Evolutionary conservation across 2,113 vertebrate species (phyloP).

Genomic region (Edolisoma coerulescens): DNA sequence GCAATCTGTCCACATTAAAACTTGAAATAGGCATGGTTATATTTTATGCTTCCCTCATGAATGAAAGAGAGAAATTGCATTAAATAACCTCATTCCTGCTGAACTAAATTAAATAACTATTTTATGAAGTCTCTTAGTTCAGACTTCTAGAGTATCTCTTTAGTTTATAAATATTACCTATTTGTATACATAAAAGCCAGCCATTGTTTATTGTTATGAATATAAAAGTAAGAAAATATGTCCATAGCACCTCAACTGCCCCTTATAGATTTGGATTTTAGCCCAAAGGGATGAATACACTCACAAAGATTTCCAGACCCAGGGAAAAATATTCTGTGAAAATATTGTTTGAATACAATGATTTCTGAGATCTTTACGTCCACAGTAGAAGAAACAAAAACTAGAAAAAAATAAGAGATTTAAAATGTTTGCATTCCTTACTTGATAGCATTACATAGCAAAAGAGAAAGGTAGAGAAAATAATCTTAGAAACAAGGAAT

Average conservation of each 20-base stretch:
- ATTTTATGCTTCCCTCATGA: neutral
- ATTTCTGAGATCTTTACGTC: neutral
- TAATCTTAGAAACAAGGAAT: neutral
- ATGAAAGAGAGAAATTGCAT: neutral
- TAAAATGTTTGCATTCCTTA: neutral
- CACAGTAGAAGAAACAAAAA: neutral
- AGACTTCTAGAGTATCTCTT: neutral
- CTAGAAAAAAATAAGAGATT: neutral
- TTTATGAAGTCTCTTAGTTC: neutral
- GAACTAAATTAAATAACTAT: neutral
- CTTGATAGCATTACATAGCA: neutral
- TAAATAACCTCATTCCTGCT: rapidly evolving
- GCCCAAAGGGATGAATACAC: neutral
- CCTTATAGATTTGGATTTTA: neutral
- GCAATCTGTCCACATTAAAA: neutral
- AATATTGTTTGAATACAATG: neutral
- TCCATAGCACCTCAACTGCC: neutral
- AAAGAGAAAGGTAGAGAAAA: neutral
- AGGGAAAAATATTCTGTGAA: neutral
- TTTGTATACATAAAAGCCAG: neutral
- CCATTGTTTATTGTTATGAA: neutral
- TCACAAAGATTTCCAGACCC: neutral
- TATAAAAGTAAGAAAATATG: neutral
- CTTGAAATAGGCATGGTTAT: neutral
- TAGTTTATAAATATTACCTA: neutral